phyloP scores from a whole-genome alignment of 2,888 invertebrate genomes.

The Epistrophe eligans region DNA sequence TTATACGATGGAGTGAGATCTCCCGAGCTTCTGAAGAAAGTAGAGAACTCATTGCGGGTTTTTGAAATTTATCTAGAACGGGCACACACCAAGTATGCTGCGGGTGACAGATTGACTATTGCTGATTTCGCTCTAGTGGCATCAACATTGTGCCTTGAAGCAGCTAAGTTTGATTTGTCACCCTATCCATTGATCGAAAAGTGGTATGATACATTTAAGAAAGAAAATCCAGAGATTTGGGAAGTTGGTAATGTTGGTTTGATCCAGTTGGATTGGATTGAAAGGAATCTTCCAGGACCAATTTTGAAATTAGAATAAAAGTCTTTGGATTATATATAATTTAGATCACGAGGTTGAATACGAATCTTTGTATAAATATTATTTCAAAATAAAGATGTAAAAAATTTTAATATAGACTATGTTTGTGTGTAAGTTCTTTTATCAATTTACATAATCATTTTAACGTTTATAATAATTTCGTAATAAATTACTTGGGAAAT shows the following conservation, averaged over 20 bases:
- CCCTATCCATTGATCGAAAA: neutral
- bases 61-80: constrained; percentile 88
- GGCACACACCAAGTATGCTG: constrained; percentile 87
- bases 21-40: constrained; percentile 87
- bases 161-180: constrained; percentile 5
- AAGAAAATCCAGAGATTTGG: constrained; percentile 86
- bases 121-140: constrained; percentile 90
- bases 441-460: too few relatives aligned
- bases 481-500: too few relatives aligned
- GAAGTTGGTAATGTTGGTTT: constrained; percentile 88
- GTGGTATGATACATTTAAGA: constrained; percentile 13
- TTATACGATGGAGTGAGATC: constrained; percentile 90
- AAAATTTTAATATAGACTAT: too few relatives aligned
- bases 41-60: constrained; percentile 86
- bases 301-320: constrained; percentile 11
- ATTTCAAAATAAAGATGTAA: too few relatives aligned
- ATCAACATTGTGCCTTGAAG: constrained; percentile 84
- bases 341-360: neutral
- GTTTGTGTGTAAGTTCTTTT: too few relatives aligned
- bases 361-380: neutral
- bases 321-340: neutral
- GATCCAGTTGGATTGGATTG: constrained; percentile 88
- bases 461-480: too few relatives aligned
- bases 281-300: constrained; percentile 89
- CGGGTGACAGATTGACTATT: constrained; percentile 89